Evolutionary conservation across 2,888 invertebrate genomes (phyloP).

Genomic region (Lithosia quadra): DNA sequence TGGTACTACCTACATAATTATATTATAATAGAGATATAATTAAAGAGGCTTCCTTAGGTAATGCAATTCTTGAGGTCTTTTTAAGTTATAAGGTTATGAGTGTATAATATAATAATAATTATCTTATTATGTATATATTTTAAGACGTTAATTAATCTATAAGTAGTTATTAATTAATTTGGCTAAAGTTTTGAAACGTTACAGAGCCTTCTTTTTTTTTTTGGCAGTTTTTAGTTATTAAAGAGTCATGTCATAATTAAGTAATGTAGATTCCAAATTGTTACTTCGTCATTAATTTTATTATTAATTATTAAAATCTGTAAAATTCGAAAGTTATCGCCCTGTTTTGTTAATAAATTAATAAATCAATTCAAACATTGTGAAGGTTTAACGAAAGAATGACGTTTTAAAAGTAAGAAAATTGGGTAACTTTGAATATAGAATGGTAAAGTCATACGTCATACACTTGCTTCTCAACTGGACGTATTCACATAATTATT

Average conservation of each 20-base stretch:
- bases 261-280: neutral
- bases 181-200: neutral
- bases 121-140: no score
- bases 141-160: no score
- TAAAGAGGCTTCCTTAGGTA: no score
- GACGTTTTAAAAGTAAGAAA: neutral
- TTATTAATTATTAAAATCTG: neutral
- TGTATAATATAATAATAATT: no score
- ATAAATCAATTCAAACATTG: constrained; percentile 2
- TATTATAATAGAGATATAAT: no score
- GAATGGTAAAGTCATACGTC: neutral
- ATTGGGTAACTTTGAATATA: neutral
- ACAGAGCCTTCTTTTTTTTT: neutral
- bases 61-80: no score
- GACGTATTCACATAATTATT: neutral
- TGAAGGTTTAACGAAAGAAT: neutral
- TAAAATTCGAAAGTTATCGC: constrained; percentile 16
- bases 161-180: neutral
- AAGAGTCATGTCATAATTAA: neutral
- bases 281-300: neutral
- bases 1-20: no score
- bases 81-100: no score
- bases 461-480: neutral
- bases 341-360: constrained; percentile 1
- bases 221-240: neutral